Evolutionary conservation across 2,888 invertebrate genomes (phyloP).

Genomic region (Brassicogethes aeneus): DNA sequence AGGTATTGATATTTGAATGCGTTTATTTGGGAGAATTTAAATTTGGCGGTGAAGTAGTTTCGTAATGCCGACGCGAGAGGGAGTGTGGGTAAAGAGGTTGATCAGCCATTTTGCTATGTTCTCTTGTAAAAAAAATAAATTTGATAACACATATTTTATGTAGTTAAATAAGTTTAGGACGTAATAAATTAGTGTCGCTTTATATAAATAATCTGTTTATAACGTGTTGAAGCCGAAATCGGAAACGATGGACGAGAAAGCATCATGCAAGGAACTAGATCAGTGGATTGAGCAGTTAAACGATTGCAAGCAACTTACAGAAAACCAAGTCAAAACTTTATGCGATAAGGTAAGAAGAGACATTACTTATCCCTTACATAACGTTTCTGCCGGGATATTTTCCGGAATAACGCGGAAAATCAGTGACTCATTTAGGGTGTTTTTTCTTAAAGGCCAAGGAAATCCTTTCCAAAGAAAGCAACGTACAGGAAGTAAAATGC

Average conservation of each 20-base stretch:
- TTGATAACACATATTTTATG: conserved; percentile 12
- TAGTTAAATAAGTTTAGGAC: conserved; percentile 8
- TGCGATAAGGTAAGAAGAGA: conserved; percentile 99
- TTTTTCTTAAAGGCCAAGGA: conserved; percentile 97
- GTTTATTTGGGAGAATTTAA: no score
- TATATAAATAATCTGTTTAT: no score
- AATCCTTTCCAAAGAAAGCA: conserved; percentile 97
- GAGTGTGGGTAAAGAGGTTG: not conserved
- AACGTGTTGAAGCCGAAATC: conserved; percentile 24
- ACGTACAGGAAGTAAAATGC: conserved; percentile 99
- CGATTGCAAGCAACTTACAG: conserved; percentile 99
- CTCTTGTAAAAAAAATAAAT: conserved; percentile 20
- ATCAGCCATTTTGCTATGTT: conserved; percentile 28
- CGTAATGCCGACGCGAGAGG: no score
- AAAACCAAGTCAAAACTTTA: conserved; percentile 99
- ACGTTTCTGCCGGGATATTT: no score
- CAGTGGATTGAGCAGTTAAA: conserved; percentile 99
- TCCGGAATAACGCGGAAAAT: no score
- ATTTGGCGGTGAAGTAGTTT: no score
- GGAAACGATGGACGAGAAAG: conserved; percentile 77
- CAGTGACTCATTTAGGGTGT: no score
- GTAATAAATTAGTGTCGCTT: conserved; percentile 13
- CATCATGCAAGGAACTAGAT: conserved; percentile 95
- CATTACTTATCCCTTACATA: no score
- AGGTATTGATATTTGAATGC: no score